Base-by-base conservation (phyloP, 2,113 vertebrate species). In the Tonatia bakeri region DNA sequence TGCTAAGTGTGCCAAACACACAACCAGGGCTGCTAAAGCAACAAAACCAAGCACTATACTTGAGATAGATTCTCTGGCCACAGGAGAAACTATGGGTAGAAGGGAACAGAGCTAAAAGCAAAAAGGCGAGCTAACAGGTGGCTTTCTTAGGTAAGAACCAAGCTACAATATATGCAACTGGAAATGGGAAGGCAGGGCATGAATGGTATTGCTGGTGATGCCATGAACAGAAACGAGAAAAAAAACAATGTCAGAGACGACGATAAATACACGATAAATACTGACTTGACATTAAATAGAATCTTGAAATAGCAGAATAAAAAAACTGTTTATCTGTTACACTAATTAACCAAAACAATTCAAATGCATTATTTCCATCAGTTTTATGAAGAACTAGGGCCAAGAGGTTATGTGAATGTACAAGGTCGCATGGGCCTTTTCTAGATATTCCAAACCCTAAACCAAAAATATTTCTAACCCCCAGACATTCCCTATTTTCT, bases 301-400 rank as follows among this genome's bases (percentile, higher is more conserved):
- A 90, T 89, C 52, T 86, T 82, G 40, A 79, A 77, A 90, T 54
- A 61, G 4, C 56, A 56, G 1, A 82, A 65, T 50, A 86, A 73
- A 82, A 86, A 73, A 82, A 67, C 36, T 69, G 6, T 22, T 89
- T 67, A 72, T 67, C 19, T 38, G 69, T 64, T 67, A 90, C 4
- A 90, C 8, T 11, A 77, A 73, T 82, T 86, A 94, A 94, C 65
- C 9, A 95, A 93, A 90, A 52, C 75, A 75, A 5, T 84, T 82
- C 40, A 72, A 14, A 52, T 40, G 65, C n/a, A 43, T 65, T 89
- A 92, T 89, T 91, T 85, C 45, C 47, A 95, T 69, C 56, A 69
- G 45, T 65, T 89, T 95, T 83, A 77, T 69, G 16, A 70, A 94
- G 22, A 88, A 87, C 40, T 59, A 85, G 80, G 2, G 31, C 33